Conservation (phyloP, 2,888 invertebrate genomes). For the Norana najaformis region DNA sequence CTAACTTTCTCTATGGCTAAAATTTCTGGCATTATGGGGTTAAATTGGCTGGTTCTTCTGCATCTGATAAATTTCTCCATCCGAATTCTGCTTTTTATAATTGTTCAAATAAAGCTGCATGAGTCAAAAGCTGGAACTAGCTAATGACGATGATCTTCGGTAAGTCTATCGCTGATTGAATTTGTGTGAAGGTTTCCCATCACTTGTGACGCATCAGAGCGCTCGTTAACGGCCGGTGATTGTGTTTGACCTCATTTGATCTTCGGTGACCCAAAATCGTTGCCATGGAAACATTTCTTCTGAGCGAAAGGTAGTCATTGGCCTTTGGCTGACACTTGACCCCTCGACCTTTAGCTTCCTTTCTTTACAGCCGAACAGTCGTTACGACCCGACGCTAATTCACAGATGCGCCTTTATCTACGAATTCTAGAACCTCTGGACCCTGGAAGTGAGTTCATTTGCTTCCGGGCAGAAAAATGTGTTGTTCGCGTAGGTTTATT, state of each 20-base stretch:
- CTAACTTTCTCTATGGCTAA: too few species aligned
- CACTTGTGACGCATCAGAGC: neutral
- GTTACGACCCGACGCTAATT: neutral
- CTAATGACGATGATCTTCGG: neutral
- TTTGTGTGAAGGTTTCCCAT: neutral
- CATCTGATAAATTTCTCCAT: neutral
- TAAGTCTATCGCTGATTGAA: neutral
- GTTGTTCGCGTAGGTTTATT: neutral
- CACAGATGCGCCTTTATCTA: neutral
- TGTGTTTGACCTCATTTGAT: neutral
- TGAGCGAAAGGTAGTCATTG: neutral
- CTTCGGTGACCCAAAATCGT: neutral
- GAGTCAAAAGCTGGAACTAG: neutral
- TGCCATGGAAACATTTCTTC: neutral
- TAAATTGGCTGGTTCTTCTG: too few species aligned
- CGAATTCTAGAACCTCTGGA: neutral
- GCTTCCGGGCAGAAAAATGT: neutral
- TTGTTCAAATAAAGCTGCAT: neutral
- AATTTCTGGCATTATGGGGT: too few species aligned
- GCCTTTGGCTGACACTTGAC: neutral
- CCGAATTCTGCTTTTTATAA: neutral
- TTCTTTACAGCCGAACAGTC: neutral
- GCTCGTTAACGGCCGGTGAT: neutral
- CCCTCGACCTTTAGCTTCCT: neutral
- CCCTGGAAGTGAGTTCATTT: neutral